These are phyloP conservation scores for Caretta caretta DNA, from an alignment of 2,113 vertebrate species.

Conservation along the genomic window DNA sequence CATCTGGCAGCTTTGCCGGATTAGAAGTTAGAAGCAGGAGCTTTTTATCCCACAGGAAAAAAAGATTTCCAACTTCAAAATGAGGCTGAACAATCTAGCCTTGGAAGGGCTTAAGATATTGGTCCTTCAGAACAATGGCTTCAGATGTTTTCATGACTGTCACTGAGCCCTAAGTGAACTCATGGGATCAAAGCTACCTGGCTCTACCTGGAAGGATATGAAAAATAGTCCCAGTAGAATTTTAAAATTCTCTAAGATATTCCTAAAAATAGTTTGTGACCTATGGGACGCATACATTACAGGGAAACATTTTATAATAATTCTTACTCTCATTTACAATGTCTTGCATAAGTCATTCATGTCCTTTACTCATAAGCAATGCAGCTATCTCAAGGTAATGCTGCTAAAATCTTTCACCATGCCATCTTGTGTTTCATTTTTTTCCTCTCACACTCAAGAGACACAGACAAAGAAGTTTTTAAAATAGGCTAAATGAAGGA, in stretches of 20 bases:
- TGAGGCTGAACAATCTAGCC: background rate
- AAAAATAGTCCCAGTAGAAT: background rate
- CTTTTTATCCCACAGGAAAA: background rate
- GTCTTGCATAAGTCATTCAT: conserved; percentile 26
- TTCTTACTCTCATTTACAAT: background rate
- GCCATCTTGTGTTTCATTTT: background rate
- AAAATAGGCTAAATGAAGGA: conserved; percentile 27
- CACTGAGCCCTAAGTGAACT: background rate
- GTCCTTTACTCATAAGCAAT: conserved; percentile 24
- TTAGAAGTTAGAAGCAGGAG: background rate
- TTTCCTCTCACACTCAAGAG: background rate
- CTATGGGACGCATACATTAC: background rate
- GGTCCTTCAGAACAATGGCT: background rate
- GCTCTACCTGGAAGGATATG: rapidly evolving
- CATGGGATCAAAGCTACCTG: background rate
- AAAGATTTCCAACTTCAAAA: background rate
- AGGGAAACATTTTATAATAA: background rate
- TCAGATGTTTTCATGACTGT: background rate
- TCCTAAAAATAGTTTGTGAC: background rate
- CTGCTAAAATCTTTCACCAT: conserved; percentile 36
- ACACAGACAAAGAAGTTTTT: background rate
- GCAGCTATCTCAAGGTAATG: background rate
- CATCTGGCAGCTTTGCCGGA: background rate
- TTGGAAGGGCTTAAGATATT: background rate
- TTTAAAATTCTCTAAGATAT: background rate